Percentiles rank a stretch among this genome's conserved stretches.
These are phyloP conservation scores for Fistularia tabacaria DNA, from an alignment of 2,797 vertebrate species.

Conservation along the genomic window DNA sequence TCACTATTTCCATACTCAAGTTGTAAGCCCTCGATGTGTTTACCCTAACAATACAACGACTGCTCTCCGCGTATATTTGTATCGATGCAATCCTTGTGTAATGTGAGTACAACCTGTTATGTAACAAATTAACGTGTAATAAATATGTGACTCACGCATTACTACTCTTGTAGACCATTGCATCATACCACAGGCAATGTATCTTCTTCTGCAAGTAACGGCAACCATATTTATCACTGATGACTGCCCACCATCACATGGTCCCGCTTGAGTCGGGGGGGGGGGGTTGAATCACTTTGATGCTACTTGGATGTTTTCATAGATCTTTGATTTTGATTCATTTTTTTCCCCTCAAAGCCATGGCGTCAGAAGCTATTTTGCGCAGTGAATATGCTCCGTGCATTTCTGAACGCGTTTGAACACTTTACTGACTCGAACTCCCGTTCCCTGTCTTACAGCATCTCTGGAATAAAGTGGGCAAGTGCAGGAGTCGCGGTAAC, in stretches of 20 bases:
- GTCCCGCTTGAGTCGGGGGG: no score
- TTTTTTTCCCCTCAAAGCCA: constrained; percentile 16
- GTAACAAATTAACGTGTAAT: constrained; percentile 59
- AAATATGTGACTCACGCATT: constrained; percentile 57
- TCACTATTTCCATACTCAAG: constrained; percentile 63
- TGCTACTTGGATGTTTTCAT: neutral
- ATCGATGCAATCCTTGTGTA: constrained; percentile 53
- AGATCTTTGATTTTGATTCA: constrained; percentile 16
- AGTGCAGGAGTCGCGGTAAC: constrained; percentile 49
- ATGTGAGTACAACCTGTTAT: constrained; percentile 60
- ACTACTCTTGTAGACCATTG: constrained; percentile 36
- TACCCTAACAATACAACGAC: constrained; percentile 42
- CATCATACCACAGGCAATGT: constrained; percentile 27
- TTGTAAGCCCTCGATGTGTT: constrained; percentile 54
- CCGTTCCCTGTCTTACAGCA: constrained; percentile 57
- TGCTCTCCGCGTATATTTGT: constrained; percentile 51
- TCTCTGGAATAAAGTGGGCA: constrained; percentile 59
- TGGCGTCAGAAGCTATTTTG: constrained; percentile 20
- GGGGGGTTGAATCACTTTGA: constrained; percentile 11
- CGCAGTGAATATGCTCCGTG: constrained; percentile 34
- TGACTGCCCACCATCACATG: no score
- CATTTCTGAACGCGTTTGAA: constrained; percentile 50
- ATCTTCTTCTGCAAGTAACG: neutral
- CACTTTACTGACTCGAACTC: constrained; percentile 40
- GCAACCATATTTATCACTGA: no score